Conservation (phyloP, 2,113 vertebrate species). For the Chrysochloris asiatica region DNA sequence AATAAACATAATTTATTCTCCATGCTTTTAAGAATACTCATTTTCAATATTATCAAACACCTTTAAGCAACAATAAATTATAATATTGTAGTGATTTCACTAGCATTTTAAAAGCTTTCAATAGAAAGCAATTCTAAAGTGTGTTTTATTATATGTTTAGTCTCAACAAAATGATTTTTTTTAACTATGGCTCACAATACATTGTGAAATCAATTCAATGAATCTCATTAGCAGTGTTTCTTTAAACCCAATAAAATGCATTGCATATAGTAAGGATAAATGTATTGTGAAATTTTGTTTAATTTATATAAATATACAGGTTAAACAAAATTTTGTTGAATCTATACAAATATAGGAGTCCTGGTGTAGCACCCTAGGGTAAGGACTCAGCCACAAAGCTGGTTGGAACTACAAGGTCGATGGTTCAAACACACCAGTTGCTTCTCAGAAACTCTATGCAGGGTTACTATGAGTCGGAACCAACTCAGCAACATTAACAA, state of each 20-base stretch:
- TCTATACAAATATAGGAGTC: too few relatives aligned
- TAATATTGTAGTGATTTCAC: conserved; percentile 6
- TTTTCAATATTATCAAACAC: background rate
- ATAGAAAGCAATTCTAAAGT: background rate
- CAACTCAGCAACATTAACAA: too few relatives aligned
- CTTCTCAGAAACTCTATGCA: too few relatives aligned
- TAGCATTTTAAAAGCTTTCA: background rate
- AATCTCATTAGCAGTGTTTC: background rate
- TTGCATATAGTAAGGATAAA: background rate
- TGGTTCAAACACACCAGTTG: too few relatives aligned
- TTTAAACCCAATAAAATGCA: background rate
- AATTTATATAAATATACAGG: background rate
- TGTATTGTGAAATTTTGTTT: background rate
- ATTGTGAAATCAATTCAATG: background rate
- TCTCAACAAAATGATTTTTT: conserved; percentile 27
- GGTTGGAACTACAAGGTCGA: too few relatives aligned
- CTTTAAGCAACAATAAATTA: background rate
- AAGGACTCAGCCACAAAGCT: too few relatives aligned
- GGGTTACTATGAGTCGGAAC: too few relatives aligned
- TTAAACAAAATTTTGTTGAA: too few relatives aligned
- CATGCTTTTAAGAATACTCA: background rate
- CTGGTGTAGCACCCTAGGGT: too few relatives aligned
- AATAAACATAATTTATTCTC: background rate
- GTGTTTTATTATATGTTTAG: background rate
- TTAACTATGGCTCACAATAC: background rate